Conservation (phyloP, 1,140 invertebrate genomes). For the Drusus annulatus region DNA sequence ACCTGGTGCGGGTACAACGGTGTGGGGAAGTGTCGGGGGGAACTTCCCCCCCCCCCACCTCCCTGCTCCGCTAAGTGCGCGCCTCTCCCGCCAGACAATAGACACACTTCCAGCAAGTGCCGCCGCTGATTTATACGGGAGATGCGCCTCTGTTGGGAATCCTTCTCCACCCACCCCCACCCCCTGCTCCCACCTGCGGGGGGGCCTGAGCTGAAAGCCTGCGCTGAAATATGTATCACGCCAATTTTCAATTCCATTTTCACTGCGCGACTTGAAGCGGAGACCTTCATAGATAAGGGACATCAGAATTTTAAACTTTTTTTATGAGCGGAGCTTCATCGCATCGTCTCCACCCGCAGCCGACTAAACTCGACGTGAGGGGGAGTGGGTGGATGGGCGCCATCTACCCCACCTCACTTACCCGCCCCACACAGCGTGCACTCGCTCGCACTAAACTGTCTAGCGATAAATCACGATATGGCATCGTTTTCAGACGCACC, state of each 20-base stretch:
- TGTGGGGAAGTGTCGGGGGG: neutral
- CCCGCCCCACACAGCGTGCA: no score
- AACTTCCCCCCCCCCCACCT: neutral
- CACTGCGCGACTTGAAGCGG: neutral
- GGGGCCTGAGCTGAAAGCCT: neutral
- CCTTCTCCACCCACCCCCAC: neutral
- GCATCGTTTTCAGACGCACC: no score
- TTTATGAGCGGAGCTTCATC: no score
- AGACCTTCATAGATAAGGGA: no score
- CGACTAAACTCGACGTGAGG: no score
- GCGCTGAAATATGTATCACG: conserved; percentile 17
- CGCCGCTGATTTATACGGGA: conserved; percentile 14
- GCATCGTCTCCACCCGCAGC: no score
- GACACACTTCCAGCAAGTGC: conserved; percentile 18
- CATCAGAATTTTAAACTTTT: no score
- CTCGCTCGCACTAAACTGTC: no score
- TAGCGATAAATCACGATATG: no score
- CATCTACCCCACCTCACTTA: no score
- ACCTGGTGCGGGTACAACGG: neutral
- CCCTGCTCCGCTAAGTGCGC: neutral
- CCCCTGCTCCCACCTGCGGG: no score
- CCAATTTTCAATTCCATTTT: conserved; percentile 21
- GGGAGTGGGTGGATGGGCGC: no score
- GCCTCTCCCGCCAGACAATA: neutral
- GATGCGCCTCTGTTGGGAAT: neutral